These are phyloP conservation scores for Cervus canadensis DNA, from an alignment of 2,113 vertebrate genomes.

Conservation along the genomic window DNA sequence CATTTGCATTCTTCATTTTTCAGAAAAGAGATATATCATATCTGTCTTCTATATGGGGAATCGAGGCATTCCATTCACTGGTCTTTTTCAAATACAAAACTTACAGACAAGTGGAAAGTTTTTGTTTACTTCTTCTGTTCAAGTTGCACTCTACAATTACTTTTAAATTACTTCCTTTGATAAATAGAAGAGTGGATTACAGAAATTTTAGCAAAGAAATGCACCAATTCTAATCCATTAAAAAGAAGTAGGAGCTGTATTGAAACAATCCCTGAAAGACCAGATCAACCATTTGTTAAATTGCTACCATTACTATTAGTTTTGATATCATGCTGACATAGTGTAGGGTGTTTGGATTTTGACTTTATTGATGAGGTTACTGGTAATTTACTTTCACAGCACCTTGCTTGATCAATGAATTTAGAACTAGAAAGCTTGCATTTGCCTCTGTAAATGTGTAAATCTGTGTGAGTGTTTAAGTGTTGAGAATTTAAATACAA, in stretches of 20 bases:
- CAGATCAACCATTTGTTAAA: conserved; percentile 28
- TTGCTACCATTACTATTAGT: conserved; percentile 58
- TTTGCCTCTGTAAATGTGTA: conserved; percentile 43
- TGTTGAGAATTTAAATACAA: background rate
- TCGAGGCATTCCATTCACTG: background rate
- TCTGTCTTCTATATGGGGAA: background rate
- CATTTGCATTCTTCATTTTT: background rate
- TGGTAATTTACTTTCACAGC: background rate
- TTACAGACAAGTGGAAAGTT: background rate
- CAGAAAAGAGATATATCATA: background rate
- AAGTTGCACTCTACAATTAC: background rate
- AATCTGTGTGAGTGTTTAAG: conserved; percentile 37
- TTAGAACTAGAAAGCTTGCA: background rate
- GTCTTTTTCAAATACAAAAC: conserved; percentile 1
- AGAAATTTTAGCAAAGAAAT: conserved; percentile 39
- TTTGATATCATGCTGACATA: conserved; percentile 44
- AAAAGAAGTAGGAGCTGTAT: background rate
- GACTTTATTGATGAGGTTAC: background rate
- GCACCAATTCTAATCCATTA: background rate
- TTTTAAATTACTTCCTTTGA: conserved; percentile 49
- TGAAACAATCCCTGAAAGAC: background rate
- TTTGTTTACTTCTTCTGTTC: background rate
- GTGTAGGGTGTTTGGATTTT: background rate
- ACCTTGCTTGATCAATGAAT: conserved; percentile 17
- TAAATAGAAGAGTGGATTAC: background rate